Base-by-base conservation (phyloP, 2,797 vertebrate species). In the Esox lucius region DNA sequence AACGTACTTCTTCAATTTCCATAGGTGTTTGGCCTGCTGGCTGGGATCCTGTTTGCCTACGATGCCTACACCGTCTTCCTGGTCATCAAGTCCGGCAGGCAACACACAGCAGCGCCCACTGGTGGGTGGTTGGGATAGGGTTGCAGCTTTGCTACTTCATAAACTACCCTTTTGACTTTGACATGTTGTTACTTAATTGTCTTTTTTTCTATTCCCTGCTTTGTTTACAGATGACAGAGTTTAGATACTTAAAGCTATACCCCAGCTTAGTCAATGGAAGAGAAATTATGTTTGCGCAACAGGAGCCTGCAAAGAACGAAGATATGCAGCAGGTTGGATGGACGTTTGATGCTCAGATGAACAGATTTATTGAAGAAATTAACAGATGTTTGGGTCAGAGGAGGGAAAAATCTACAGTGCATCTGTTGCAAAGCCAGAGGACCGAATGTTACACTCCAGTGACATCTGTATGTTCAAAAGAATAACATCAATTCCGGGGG, bases 21-120 rank as follows among this genome's bases (percentile, higher is more conserved):
- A 0, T 56, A 95, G 93, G 93, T 95, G 3, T 94, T 95, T 0
- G 92, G 93, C 0, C 81, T 95, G 74, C 0, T 95, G 0, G 92
- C 93, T 4, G 86, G 86, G 19, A 22, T 93, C 65, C 48, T 95
- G 77, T 95, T 91, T 81, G 89, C 83, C 9, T 95, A 94, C 15
- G 94, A 95, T 75, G 76, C 90, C 53, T 95, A 93, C 86, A 88
- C 79, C 72, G 78, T 87, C 80, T 93, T 1, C 83, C 16, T 89
- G 78, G 76, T 88, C 56, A 0, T 95, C 78, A 76, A 87, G 86
- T 81, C 78, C 75, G 66, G 5, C 68, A 83, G 83, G 71, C 88
- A 91, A 80, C 88, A 91, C 70, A 73, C 83, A 0, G 70, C 90
- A 61, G 85, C 91, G 48, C 42, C 91, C 71, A 88, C 89, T 17